Base-by-base conservation (phyloP, 2,113 vertebrate genomes). In the Hypocryptadius cinnamomeus region DNA sequence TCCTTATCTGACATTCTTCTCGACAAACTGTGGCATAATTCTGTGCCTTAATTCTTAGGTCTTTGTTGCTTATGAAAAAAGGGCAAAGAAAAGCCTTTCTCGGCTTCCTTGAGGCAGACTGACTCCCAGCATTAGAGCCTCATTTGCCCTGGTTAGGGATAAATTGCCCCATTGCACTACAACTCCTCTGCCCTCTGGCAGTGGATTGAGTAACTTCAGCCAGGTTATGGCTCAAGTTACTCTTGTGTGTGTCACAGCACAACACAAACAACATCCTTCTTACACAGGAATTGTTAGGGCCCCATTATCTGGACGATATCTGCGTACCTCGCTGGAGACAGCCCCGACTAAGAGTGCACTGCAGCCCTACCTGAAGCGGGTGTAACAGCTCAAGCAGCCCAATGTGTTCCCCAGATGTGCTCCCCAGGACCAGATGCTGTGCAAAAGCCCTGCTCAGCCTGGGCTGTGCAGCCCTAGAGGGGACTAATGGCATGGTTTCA, bases 361-460 rank as follows among this genome's bases (percentile, higher is more conserved):
- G 79, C 64, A 37, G 89, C 71, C 68, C 82, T 95, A 92, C 91
- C 93, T 90, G 85, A 35, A 1, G 71, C 0, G 1, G 57, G 60
- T 9, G 28, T 5, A 76, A 27, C 68, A 77, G 71, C 24, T 91
- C 79, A 22, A 0, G 16, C 30, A 3, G 54, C 68, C 4, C 16
- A 92, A 91, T 96, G 81, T 96, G 96, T 91, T 96, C 71, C 79
- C 93, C 96, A 96, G 94, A 96, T 96, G 94, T 95, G 71, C 85
- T 95, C 85, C 79, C 66, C 89, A 79, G 91, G 79, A 93, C 30
- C 81, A 94, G 84, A 53, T 16, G 0, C 65, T 59, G 59, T 74
- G 74, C 85, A 79, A 79, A 90, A 83, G 74, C 94, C 79, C 56
- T 37, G 51, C 76, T 80, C 82, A 71, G 85, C 74, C 57, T 5